Base-by-base conservation (phyloP, 2,797 vertebrate species). In the Bothrops alternatus region DNA sequence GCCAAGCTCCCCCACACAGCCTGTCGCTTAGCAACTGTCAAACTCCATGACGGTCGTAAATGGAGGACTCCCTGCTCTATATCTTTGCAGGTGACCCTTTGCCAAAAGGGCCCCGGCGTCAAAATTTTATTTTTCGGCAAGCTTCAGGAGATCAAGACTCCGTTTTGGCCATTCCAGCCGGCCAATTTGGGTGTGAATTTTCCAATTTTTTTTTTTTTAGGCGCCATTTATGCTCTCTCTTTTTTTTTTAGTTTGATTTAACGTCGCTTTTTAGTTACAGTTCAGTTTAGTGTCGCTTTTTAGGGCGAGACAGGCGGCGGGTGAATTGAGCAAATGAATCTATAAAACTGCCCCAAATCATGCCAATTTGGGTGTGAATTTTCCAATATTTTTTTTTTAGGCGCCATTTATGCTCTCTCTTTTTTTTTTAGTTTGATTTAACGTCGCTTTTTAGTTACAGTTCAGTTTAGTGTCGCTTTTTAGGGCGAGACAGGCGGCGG, bases 41-140 rank as follows among this genome's bases (percentile, higher is more conserved):
- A n/a, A 28, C 63, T 1, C 61, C 61, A 0, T 2, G 2, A 26
- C 0, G 1, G 60, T 14, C 28, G 0, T 14, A 5, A 12, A 8
- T 5, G 12, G 63, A 65, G 63, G 28, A n/a, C 4, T 65, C 11
- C 1, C 61, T 0, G 63, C 63, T n/a, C 2, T 32, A 69, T 16
- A 69, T 1, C 63, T 6, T 32, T 6, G n/a, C 4, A 32, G 1
- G 2, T 20, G 16, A 16, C 28, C n/a, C n/a, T 69, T 65, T 65
- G 63, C 63, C 14, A 65, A 53, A 53, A 53, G 10, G 0, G 50
- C 8, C 50, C 50, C 10, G 8, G 8, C 1, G 50, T 53, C 50
- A 11, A 53, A 2, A 5, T 65, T 65, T 65, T 32, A 1, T 69
- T n/a, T 69, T 32, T 6, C 1, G 14, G 13, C 28, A n/a, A 65